Conservation (phyloP, 2,113 vertebrate genomes). For the Lichenostomus cassidix region DNA sequence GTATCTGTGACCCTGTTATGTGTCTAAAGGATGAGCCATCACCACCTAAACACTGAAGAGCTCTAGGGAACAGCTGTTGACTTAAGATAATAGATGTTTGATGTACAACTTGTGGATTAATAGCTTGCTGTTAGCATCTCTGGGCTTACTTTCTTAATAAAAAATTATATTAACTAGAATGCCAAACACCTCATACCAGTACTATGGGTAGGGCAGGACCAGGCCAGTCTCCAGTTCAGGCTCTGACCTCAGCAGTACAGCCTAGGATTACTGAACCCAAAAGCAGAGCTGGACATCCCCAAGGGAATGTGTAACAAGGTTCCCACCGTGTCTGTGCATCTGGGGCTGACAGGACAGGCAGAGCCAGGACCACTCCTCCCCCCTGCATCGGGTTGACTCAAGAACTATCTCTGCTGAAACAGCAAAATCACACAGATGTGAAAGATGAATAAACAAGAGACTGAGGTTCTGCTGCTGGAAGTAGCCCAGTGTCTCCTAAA, state of each 20-base stretch:
- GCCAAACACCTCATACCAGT: fast-evolving
- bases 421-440: background rate
- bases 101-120: background rate
- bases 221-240: background rate
- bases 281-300: background rate
- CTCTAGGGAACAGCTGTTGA: background rate
- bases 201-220: background rate
- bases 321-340: background rate
- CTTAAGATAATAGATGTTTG: background rate
- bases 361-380: background rate
- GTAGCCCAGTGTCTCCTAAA: background rate
- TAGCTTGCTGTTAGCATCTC: background rate
- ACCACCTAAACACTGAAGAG: background rate
- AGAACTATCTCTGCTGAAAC: background rate
- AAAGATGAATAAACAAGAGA: background rate
- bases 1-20: background rate
- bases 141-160: background rate
- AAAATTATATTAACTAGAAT: background rate
- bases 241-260: background rate
- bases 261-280: background rate
- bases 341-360: background rate
- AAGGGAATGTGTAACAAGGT: background rate
- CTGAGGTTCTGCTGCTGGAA: background rate
- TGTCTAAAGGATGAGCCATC: background rate
- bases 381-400: background rate